phyloP scores from a whole-genome alignment of 2,113 vertebrate genomes.

The Eurystomus gularis region DNA sequence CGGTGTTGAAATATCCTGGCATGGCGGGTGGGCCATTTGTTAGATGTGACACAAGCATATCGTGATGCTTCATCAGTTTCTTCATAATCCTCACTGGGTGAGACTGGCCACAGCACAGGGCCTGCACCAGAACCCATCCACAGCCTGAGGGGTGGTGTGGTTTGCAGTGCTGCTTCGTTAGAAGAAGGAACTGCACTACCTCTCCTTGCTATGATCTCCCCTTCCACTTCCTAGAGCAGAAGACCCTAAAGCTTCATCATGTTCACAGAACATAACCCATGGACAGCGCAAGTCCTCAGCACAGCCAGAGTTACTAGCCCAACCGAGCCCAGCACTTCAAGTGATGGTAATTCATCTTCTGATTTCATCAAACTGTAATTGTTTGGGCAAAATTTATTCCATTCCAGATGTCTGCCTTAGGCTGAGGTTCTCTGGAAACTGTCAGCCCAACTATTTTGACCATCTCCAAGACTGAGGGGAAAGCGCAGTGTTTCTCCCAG shows the following conservation, averaged over 20 bases:
- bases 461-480: conserved; percentile 44
- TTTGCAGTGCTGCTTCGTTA: rapidly evolving
- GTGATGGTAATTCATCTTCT: background rate
- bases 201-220: background rate
- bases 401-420: conserved; percentile 48
- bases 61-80: background rate
- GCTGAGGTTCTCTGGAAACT: conserved; percentile 27
- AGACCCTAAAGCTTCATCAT: background rate
- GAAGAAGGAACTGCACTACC: background rate
- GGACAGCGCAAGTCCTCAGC: background rate
- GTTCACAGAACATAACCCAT: background rate
- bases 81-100: background rate
- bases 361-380: background rate
- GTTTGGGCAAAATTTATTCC: background rate
- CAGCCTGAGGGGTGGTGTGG: too few species aligned
- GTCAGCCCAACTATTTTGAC: conserved; percentile 7
- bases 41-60: rapidly evolving
- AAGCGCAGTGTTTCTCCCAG: conserved; percentile 18
- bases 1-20: background rate
- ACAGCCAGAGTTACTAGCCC: background rate
- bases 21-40: background rate
- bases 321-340: background rate
- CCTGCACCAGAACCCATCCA: background rate
- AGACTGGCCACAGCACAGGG: background rate
- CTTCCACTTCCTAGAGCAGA: background rate